Conservation (phyloP, 2,797 vertebrate genomes). For the Zalophus californianus region DNA sequence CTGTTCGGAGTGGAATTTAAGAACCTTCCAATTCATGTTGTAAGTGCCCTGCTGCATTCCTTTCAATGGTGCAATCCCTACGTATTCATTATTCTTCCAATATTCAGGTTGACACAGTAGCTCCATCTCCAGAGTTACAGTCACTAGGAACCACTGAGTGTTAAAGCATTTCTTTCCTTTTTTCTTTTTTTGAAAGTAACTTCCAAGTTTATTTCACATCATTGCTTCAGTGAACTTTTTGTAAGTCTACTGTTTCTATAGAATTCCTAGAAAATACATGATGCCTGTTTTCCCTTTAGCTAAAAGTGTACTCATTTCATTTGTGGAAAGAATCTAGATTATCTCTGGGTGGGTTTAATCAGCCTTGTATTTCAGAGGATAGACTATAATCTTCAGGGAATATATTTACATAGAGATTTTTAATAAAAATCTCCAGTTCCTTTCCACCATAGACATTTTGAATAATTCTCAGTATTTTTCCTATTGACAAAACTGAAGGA, state of each 20-base stretch:
- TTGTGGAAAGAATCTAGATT: slow-evolving; percentile 51
- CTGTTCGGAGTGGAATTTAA: neutral
- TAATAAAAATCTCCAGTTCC: slow-evolving; percentile 48
- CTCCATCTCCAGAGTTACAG: neutral
- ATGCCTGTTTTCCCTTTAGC: neutral
- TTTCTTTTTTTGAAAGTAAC: neutral
- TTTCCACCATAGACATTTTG: slow-evolving; percentile 25
- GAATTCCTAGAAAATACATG: slow-evolving; percentile 51
- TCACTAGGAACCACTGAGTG: neutral
- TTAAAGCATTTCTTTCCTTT: neutral
- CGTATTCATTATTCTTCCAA: neutral
- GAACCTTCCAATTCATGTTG: neutral
- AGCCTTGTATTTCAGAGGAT: slow-evolving; percentile 58
- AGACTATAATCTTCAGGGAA: neutral
- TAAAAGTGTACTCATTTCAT: slow-evolving; percentile 56
- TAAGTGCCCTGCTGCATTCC: neutral
- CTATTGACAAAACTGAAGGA: slow-evolving; percentile 28
- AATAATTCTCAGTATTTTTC: slow-evolving; percentile 62
- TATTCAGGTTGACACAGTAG: neutral
- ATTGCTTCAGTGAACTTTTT: slow-evolving; percentile 26
- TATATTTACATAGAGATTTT: slow-evolving; percentile 58
- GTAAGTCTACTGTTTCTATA: neutral
- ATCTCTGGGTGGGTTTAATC: slow-evolving; percentile 41
- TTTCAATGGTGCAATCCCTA: neutral
- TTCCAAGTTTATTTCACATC: neutral